Percentiles rank a stretch among this genome's conserved stretches.
These are phyloP conservation scores for Cassiopea andromeda DNA, from an alignment of 30 jellyfish, hydroid and myxozoan species.

Conservation along the genomic window DNA sequence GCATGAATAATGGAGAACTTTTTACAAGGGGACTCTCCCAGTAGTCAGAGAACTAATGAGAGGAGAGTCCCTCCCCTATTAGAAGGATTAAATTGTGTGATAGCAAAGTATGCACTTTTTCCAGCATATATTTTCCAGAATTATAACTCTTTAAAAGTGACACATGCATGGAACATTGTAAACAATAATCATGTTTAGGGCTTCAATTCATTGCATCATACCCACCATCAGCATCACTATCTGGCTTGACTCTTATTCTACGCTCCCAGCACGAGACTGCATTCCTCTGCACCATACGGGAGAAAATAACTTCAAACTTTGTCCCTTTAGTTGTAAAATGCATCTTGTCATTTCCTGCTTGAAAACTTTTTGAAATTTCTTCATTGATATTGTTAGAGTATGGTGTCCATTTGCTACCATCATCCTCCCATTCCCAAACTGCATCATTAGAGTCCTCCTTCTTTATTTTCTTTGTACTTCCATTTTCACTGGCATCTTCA, in stretches of 20 bases:
- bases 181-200: background rate
- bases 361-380: slow-evolving; percentile 68
- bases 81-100: no score
- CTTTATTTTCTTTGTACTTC: slow-evolving; percentile 5
- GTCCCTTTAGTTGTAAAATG: slow-evolving; percentile 38
- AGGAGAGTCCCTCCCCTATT: no score
- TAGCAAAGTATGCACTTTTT: no score
- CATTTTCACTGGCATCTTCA: background rate
- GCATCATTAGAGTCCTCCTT: slow-evolving; percentile 3
- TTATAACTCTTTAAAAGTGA: no score
- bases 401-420: slow-evolving; percentile 72
- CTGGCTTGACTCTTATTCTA: slow-evolving; percentile 60
- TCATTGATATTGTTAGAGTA: slow-evolving; percentile 43
- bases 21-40: no score
- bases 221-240: slow-evolving; percentile 43
- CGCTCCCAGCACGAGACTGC: slow-evolving; percentile 84
- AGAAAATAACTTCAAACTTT: slow-evolving; percentile 76
- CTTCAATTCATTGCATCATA: no score
- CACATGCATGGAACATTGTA: background rate
- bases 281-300: slow-evolving; percentile 93
- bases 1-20: no score
- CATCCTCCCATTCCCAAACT: slow-evolving; percentile 90
- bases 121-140: no score
- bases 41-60: no score
- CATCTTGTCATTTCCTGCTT: slow-evolving; percentile 45